phyloP scores from a whole-genome alignment of 2,113 vertebrate genomes.

The Lasiurus cinereus region DNA sequence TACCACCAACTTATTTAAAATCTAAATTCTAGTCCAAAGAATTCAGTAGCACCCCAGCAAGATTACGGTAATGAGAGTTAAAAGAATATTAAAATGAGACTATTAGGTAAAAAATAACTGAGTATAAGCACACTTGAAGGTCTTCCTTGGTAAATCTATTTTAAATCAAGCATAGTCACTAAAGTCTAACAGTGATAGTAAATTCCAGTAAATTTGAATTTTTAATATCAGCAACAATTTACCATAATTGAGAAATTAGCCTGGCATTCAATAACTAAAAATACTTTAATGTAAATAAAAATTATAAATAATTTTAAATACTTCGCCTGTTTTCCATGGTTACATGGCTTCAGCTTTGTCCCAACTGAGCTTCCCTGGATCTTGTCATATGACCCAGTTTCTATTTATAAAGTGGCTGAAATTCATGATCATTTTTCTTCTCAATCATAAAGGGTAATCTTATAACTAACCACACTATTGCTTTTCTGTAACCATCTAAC shows the following conservation, averaged over 20 bases:
- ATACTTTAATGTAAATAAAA: background rate
- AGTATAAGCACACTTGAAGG: background rate
- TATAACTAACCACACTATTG: background rate
- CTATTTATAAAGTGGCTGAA: background rate
- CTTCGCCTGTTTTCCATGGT: background rate
- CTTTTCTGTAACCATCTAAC: background rate
- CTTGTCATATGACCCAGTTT: background rate
- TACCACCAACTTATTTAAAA: constrained; percentile 45
- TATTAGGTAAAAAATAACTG: background rate
- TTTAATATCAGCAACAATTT: constrained; percentile 19
- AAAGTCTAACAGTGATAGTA: background rate
- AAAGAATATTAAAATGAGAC: background rate
- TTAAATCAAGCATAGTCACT: background rate
- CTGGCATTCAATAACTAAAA: constrained; percentile 21
- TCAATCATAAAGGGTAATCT: background rate
- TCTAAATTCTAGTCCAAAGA: constrained; percentile 24
- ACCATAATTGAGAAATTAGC: background rate
- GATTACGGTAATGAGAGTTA: background rate
- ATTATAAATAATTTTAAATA: background rate
- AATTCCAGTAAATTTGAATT: constrained; percentile 11
- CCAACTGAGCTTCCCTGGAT: background rate
- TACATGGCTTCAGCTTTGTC: background rate
- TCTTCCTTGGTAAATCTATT: background rate
- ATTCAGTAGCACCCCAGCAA: background rate
- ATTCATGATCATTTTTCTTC: background rate